Conservation (phyloP, 1,140 invertebrate genomes). For the Drosophila micromelanica region DNA sequence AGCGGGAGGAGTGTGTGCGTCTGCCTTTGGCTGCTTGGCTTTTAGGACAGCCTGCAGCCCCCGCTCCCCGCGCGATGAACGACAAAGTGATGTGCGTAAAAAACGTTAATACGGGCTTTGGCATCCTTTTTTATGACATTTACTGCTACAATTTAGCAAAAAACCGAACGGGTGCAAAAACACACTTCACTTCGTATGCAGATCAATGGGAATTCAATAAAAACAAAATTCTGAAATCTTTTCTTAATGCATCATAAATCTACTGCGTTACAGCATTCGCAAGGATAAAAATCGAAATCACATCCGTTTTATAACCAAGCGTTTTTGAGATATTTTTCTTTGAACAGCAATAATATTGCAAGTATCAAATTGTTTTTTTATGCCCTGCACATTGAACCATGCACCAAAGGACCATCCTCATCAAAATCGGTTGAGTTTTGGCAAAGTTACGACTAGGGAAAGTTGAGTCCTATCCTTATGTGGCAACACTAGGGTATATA, state of each 20-base stretch:
- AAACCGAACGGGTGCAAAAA: conserved; percentile 17
- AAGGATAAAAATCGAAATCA: conserved; percentile 32
- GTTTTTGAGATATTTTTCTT: neutral
- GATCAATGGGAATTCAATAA: conserved; percentile 70
- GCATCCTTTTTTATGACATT: conserved; percentile 68
- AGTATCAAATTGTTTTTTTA: neutral
- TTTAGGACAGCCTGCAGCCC: conserved; percentile 54
- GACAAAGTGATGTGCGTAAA: conserved; percentile 60
- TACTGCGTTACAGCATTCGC: conserved; percentile 39
- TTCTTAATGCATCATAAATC: conserved; percentile 62
- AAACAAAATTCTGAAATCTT: conserved; percentile 58
- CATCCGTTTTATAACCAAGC: conserved; percentile 23
- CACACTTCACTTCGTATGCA: conserved; percentile 53
- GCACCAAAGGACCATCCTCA: too few relatives aligned
- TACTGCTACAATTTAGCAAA: conserved; percentile 69
- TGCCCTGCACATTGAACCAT: too few relatives aligned
- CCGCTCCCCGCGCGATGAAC: conserved; percentile 17
- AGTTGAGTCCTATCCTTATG: too few relatives aligned
- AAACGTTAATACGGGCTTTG: conserved; percentile 72
- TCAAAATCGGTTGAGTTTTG: too few relatives aligned
- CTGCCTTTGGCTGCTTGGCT: conserved; percentile 31
- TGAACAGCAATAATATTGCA: conserved; percentile 5
- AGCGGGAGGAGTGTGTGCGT: neutral
- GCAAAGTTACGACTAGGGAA: too few relatives aligned
- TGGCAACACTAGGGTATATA: too few relatives aligned